These are phyloP conservation scores for Lasius fuliginosus DNA, from an alignment of 2,888 invertebrate species.

Conservation along the genomic window DNA sequence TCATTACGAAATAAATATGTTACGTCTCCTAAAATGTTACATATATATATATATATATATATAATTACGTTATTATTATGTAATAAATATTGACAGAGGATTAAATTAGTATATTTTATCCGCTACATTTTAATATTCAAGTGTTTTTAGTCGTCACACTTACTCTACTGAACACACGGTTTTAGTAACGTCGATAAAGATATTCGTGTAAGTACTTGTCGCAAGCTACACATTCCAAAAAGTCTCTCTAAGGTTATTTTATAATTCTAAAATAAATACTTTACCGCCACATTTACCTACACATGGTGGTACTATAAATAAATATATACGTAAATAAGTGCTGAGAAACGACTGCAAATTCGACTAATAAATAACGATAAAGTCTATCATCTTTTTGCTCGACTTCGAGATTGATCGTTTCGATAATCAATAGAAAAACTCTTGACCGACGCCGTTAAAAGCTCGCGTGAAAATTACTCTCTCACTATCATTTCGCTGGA, in stretches of 20 bases:
- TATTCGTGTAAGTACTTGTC: slow-evolving; percentile 44
- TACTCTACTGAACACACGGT: slow-evolving; percentile 51
- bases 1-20: slow-evolving; percentile 33
- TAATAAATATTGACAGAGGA: slow-evolving; percentile 39
- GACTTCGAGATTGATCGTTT: slow-evolving; percentile 29
- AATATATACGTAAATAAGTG: slow-evolving; percentile 24
- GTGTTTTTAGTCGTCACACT: slow-evolving; percentile 31
- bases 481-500: slow-evolving; percentile 55
- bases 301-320: slow-evolving; percentile 22
- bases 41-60: slow-evolving; percentile 17
- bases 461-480: slow-evolving; percentile 59
- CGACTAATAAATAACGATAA: slow-evolving; percentile 13
- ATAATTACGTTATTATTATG: slow-evolving; percentile 17
- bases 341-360: slow-evolving; percentile 57
- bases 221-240: slow-evolving; percentile 32
- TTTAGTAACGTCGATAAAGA: slow-evolving; percentile 20
- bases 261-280: slow-evolving; percentile 44
- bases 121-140: slow-evolving; percentile 24
- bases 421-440: slow-evolving; percentile 38
- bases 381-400: slow-evolving; percentile 25
- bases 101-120: slow-evolving; percentile 39
- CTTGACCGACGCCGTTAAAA: slow-evolving; percentile 66
- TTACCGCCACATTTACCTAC: not conserved
- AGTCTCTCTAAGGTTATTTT: slow-evolving; percentile 33
- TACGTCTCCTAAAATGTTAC: slow-evolving; percentile 37